phyloP scores from a whole-genome alignment of 2,113 vertebrate genomes.

The Oriolus oriolus region DNA sequence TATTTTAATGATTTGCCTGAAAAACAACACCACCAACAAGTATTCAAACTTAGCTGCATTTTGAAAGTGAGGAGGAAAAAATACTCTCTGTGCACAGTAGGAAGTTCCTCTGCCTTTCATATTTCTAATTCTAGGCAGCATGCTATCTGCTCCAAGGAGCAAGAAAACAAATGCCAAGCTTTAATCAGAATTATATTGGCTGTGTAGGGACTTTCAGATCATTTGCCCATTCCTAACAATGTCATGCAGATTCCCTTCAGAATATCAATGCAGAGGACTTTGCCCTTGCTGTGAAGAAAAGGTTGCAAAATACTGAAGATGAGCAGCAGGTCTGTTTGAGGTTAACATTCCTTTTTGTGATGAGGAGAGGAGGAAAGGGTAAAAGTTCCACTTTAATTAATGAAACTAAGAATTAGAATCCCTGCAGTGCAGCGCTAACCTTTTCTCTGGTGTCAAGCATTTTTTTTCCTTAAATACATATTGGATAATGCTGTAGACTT shows the following conservation, averaged over 20 bases:
- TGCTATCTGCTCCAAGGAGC: conserved; percentile 41
- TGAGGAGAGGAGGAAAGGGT: background rate
- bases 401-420: conserved; percentile 65
- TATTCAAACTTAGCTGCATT: background rate
- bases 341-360: conserved; percentile 7
- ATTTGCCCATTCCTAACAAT: conserved; percentile 29
- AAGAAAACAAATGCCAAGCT: conserved; percentile 63
- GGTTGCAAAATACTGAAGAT: background rate
- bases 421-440: background rate
- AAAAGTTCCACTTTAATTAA: conserved; percentile 58
- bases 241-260: conserved; percentile 25
- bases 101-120: conserved; percentile 49
- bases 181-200: conserved; percentile 55
- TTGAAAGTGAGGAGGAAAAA: conserved; percentile 18
- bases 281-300: conserved; percentile 28
- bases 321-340: background rate
- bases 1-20: conserved; percentile 23
- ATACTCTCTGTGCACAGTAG: conserved; percentile 11
- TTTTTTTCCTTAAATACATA: background rate
- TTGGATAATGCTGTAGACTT: background rate
- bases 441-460: conserved; percentile 38
- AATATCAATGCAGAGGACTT: conserved; percentile 36
- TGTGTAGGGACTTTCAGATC: conserved; percentile 33
- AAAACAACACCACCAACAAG: background rate
- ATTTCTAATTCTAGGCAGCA: conserved; percentile 68